A percentile compares a stretch with the other conserved stretches of the same genome.
phyloP scores from a whole-genome alignment of 35 echinoderm and acorn worm species.

The Chiridota heheva region DNA sequence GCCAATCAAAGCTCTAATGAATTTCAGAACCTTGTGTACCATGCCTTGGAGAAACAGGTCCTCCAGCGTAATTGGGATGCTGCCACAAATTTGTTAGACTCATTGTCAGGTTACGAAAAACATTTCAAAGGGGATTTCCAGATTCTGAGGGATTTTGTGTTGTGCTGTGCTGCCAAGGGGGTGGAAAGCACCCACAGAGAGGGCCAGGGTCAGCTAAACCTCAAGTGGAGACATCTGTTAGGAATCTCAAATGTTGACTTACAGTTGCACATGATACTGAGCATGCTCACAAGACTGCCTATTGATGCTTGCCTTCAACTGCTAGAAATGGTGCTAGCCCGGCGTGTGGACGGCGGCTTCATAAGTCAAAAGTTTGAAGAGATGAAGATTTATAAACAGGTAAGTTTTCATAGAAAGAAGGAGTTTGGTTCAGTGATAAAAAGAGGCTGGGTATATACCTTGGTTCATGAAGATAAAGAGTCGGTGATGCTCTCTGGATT shows the following conservation, averaged over 20 bases:
- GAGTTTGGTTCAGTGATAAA: too few relatives aligned
- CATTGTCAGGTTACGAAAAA: constrained; percentile 23
- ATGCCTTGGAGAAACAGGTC: constrained; percentile 48
- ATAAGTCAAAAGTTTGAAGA: constrained; percentile 62
- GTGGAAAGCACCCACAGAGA: background rate
- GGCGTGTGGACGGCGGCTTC: constrained; percentile 47
- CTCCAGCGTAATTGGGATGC: constrained; percentile 45
- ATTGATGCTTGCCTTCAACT: constrained; percentile 34
- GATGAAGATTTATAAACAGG: constrained; percentile 90
- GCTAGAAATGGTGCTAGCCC: constrained; percentile 36
- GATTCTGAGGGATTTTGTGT: constrained; percentile 58
- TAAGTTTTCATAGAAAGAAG: too few relatives aligned
- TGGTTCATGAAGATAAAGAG: too few relatives aligned
- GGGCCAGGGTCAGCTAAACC: too few relatives aligned
- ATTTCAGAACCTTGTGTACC: constrained; percentile 33
- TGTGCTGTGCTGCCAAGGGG: constrained; percentile 46
- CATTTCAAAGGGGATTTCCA: constrained; percentile 32
- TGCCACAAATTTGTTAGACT: constrained; percentile 32
- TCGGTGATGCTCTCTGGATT: background rate
- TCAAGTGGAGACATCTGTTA: constrained; percentile 30
- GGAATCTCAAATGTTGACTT: constrained; percentile 9
- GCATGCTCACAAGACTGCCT: constrained; percentile 6
- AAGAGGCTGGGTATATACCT: too few relatives aligned
- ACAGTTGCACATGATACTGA: constrained; percentile 37
- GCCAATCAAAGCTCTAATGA: constrained; percentile 42